Evolutionary conservation across 2,113 vertebrate species (phyloP).

Genomic region (Grus americana): DNA sequence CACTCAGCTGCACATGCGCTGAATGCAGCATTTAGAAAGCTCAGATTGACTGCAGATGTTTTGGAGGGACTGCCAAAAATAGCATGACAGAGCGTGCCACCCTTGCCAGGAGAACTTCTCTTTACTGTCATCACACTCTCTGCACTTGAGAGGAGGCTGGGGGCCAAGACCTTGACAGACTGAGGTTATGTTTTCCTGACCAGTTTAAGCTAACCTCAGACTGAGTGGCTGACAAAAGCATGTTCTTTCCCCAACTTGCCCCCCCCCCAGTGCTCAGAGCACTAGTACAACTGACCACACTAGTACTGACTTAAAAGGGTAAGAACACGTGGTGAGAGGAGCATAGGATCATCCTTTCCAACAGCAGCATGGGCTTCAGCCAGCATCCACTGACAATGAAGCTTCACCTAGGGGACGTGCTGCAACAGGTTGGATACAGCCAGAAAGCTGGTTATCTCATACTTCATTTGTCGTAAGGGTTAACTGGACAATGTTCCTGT

Average conservation of each 20-base stretch:
- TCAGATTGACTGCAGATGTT: constrained; percentile 10
- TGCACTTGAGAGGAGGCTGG: neutral
- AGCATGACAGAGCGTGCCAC: neutral
- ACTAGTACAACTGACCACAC: neutral
- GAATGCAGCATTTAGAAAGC: constrained; percentile 17
- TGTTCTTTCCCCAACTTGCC: neutral
- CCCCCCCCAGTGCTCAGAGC: rapidly evolving
- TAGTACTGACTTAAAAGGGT: neutral
- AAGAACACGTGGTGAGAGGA: rapidly evolving
- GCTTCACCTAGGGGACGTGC: rapidly evolving
- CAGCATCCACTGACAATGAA: neutral
- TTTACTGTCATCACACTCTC: rapidly evolving
- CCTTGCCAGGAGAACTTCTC: neutral
- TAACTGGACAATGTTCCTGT: neutral
- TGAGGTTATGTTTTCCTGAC: neutral
- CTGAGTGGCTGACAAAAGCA: neutral
- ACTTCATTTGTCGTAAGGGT: neutral
- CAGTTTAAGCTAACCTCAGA: neutral
- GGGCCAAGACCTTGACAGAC: neutral
- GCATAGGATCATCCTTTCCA: neutral
- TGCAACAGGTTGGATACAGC: neutral
- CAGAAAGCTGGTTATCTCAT: neutral
- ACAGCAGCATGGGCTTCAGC: neutral
- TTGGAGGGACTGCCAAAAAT: constrained; percentile 12
- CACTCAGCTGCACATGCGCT: neutral